A percentile compares a stretch with the other conserved stretches of the same genome.
Evolutionary conservation across 2,113 vertebrate species (phyloP).

Genomic region (Mustela nigripes): DNA sequence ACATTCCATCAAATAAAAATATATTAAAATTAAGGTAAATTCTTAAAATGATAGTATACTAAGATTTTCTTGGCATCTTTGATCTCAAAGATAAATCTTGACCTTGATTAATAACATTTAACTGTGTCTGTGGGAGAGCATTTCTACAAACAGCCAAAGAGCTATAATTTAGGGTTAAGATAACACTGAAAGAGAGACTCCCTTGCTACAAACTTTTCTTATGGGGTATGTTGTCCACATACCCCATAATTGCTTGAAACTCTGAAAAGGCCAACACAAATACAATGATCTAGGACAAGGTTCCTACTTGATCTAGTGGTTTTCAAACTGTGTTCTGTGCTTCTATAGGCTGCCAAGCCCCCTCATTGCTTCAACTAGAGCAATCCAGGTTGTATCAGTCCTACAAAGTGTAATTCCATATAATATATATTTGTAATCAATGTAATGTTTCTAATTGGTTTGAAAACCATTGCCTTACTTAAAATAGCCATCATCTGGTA

Average conservation of each 20-base stretch:
- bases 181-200: background rate
- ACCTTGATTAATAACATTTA: background rate
- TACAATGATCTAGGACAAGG: background rate
- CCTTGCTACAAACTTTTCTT: background rate
- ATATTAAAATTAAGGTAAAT: slow-evolving; percentile 18
- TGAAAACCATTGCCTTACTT: background rate
- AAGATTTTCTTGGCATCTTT: slow-evolving; percentile 20
- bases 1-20: slow-evolving; percentile 22
- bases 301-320: background rate
- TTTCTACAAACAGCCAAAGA: background rate
- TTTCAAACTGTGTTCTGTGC: background rate
- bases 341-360: background rate
- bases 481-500: background rate
- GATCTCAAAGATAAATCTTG: slow-evolving; percentile 10
- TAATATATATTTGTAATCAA: background rate
- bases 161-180: slow-evolving; percentile 9
- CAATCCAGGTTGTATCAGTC: background rate
- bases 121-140: background rate
- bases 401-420: background rate
- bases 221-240: background rate
- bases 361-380: background rate
- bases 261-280: background rate
- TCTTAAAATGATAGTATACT: background rate
- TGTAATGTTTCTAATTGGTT: background rate
- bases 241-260: background rate